Evolutionary conservation across 1,140 invertebrate species (phyloP), one percentile per base, ranked within the genome.

Genomic region (Melitaea cinxia): DNA sequence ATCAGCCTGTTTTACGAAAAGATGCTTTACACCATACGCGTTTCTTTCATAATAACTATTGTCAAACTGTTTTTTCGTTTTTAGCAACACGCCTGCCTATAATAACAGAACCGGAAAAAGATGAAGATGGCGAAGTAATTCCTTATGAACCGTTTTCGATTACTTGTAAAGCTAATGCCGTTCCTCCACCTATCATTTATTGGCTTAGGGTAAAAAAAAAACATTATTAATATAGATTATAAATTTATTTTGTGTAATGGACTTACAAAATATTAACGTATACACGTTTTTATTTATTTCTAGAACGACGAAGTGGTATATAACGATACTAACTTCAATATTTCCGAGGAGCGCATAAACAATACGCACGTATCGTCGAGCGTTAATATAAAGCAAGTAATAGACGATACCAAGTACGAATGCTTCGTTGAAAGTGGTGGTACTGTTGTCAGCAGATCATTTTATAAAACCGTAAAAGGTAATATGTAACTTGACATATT

Each of bases 191-290:
- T 0, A 47, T 47, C 6, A 75, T 89, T 14, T 65, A 59, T 10
- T 89, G 86, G 86, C 76, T 65, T 30, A 89, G 83, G 80, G 86
- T 89, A 78, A 78, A 19, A 56, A 15, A 37, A 17, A 42, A 19
- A 7, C 9, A 42, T 17, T 33, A 33, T 9, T 33, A 9, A 33
- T 9, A 33, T 33, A 33, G 12, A 33, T 33, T 33, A 33, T 4
- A 26, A 4, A 26, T 6, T 26, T 26, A 26, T 6, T 4, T 26
- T 26, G 2, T 4, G 24, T 26, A 4, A 6, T 26, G 24, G 24
- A 26, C 24, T 26, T 26, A 26, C 2, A 4, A 26, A n/a, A n/a
- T n/a, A n/a, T n/a, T n/a, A n/a, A n/a, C n/a, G n/a, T n/a, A n/a
- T n/a, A n/a, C n/a, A n/a, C n/a, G 21, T 53, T 26, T 12, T 17